These are phyloP conservation scores for Chloebia gouldiae DNA, from an alignment of 2,113 vertebrate species.

Conservation along the genomic window DNA sequence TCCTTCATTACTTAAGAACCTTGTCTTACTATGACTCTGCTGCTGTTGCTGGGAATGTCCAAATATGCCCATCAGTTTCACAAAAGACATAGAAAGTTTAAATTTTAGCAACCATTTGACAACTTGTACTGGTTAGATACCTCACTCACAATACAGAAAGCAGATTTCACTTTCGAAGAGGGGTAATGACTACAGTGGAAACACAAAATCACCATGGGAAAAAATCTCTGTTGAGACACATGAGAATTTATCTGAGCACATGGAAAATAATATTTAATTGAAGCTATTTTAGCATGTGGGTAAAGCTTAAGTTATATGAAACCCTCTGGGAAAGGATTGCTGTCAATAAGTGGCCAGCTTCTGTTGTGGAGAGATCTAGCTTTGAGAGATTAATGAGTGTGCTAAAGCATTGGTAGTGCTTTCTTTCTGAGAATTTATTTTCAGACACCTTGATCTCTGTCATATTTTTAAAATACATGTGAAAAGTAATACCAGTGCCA, in stretches of 20 bases:
- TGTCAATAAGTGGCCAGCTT: background rate
- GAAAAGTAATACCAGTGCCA: background rate
- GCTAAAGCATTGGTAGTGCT: background rate
- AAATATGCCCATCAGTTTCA: background rate
- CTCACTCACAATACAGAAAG: background rate
- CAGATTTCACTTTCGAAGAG: background rate
- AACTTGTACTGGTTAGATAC: background rate
- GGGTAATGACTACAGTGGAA: background rate
- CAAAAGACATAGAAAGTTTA: background rate
- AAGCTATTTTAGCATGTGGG: background rate
- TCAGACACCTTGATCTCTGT: constrained; percentile 5
- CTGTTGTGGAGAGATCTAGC: background rate
- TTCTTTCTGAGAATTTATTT: constrained; percentile 5
- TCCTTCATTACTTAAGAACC: background rate
- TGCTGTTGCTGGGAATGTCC: background rate
- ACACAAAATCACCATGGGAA: background rate
- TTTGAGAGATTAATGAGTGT: background rate
- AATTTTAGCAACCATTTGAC: background rate
- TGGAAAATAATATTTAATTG: background rate
- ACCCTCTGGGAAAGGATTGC: background rate
- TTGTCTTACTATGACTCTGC: background rate
- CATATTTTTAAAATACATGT: background rate
- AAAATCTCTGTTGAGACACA: background rate
- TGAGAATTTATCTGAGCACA: background rate
- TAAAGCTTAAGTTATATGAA: background rate